phyloP scores from a whole-genome alignment of 2,888 invertebrate genomes.

The Cyclophora punctaria region DNA sequence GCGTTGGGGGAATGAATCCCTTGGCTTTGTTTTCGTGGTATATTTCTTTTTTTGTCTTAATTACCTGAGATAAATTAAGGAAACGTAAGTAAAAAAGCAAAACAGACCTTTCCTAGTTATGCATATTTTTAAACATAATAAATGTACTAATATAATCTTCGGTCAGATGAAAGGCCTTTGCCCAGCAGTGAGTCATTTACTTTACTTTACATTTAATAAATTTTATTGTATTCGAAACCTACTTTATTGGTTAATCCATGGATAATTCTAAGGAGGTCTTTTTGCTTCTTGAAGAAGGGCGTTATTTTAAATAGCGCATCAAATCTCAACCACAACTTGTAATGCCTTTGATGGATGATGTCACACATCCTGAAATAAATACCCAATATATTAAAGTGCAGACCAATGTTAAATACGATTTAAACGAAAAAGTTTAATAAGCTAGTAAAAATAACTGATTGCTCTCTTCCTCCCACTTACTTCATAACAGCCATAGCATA shows the following conservation, averaged over 20 bases:
- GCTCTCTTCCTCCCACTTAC: slow-evolving; percentile 29
- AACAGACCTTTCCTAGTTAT: too few relatives aligned
- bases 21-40: slow-evolving; percentile 68
- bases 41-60: slow-evolving; percentile 76
- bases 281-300: slow-evolving; percentile 80
- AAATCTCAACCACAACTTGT: slow-evolving; percentile 81
- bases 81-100: too few relatives aligned
- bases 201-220: too few relatives aligned
- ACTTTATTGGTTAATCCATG: slow-evolving; percentile 86
- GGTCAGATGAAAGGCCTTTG: too few relatives aligned
- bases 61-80: slow-evolving; percentile 44
- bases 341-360: slow-evolving; percentile 85
- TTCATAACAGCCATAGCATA: slow-evolving; percentile 91
- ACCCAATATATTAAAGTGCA: too few relatives aligned
- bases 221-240: neutral
- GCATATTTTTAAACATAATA: too few relatives aligned
- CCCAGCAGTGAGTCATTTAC: too few relatives aligned
- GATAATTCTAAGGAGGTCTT: slow-evolving; percentile 79
- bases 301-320: slow-evolving; percentile 82
- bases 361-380: slow-evolving; percentile 79
- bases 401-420: too few relatives aligned
- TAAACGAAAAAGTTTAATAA: too few relatives aligned
- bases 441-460: too few relatives aligned
- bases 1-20: slow-evolving; percentile 54
- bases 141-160: too few relatives aligned